phyloP scores from a whole-genome alignment of 2,113 vertebrate species.

The Emberiza fucata region DNA sequence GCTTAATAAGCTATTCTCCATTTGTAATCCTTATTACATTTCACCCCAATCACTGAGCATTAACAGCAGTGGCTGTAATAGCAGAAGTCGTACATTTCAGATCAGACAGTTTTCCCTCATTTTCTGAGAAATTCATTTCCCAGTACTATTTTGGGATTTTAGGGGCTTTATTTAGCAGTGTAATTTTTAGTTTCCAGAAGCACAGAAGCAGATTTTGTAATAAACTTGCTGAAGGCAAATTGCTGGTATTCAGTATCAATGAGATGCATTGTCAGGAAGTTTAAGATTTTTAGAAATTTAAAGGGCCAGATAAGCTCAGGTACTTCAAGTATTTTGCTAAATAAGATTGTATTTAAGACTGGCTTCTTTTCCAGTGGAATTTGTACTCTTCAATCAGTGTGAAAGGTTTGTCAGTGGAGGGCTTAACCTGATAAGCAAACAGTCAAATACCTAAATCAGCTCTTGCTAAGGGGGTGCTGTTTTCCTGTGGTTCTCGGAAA shows the following conservation, averaged over 20 bases:
- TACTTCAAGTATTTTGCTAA: background rate
- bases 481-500: background rate
- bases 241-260: background rate
- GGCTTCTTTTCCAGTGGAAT: background rate
- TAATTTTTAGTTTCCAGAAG: background rate
- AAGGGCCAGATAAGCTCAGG: background rate
- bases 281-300: background rate
- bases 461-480: background rate
- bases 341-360: background rate
- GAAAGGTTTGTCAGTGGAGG: background rate
- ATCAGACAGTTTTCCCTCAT: slow-evolving; percentile 7
- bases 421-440: background rate
- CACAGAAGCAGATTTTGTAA: background rate
- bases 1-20: background rate
- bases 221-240: background rate
- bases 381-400: background rate
- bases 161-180: background rate
- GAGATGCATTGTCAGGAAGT: background rate
- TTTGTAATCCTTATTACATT: slow-evolving; percentile 22
- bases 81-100: background rate
- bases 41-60: background rate
- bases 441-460: background rate
- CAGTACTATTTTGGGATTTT: background rate
- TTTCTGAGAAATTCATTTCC: background rate
- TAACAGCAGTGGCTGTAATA: background rate